Evolutionary conservation across 2,888 invertebrate genomes (phyloP), one percentile per base, ranked within the genome.

Genomic region (Stratiomys singularior): DNA sequence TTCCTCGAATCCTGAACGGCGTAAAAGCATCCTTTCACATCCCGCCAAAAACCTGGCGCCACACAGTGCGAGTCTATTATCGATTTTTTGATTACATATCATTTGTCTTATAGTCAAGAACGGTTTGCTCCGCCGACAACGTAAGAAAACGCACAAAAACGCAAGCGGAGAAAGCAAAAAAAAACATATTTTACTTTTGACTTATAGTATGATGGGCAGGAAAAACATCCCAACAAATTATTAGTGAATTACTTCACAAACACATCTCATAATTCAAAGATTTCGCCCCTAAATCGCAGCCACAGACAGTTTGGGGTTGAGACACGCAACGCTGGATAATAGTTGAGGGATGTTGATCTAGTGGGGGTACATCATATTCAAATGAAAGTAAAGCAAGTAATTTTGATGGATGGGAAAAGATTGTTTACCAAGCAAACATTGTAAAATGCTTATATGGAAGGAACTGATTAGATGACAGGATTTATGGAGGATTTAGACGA

Each of bases 71-170:
- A 69, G 69, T 44, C 21, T 30, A 69, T 69, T 23, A 69, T 69
- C 69, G 69, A 69, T 69, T 69, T 69, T 46, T 46, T 67, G 37
- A 37, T 69, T 69, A 25, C 46, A 47, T 69, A 69, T 46, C 69
- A 69, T 69, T 69, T 69, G 69, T 69, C 69, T 69, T 69, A 11
- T 25, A 18, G 60, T 25, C 7, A 23, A 52, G 37, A 37, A 37
- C 37, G 5, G 9, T 37, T 37, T 37, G 37, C 37, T 37, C 9
- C 9, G 37, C 37, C 37, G 37, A 37, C 37, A 37, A 37, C 37
- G 37, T 37, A 5, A 37, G 37, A 5, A 37, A 37, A 37, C 37
- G 37, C 37, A 37, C 37, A 37, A 37, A 37, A 37, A 37, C 60
- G 64, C 64, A 64, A 15, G 27, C 30, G n/a, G 27, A 15, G 37